Base-by-base conservation (phyloP, 2,888 invertebrate species). In the Mythimna loreyi region DNA sequence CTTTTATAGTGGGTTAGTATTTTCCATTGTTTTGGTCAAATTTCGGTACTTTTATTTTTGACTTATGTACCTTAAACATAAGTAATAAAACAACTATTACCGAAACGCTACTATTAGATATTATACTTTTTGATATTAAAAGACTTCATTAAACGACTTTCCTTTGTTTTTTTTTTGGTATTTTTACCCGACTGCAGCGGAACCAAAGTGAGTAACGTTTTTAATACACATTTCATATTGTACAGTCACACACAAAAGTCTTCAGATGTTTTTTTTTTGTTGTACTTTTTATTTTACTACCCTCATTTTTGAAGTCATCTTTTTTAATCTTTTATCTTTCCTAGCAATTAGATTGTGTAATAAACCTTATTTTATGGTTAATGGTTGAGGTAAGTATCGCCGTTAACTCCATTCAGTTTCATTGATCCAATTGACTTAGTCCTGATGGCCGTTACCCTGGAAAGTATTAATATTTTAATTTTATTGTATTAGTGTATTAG, bases 401-500 rank as follows among this genome's bases (percentile, higher is more conserved):
- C 86, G 83, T 85, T 72, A 79, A 70, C 81, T 89, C 86, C 89
- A 87, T 74, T 90, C 91, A 89, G 85, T 88, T 86, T 83, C 86
- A 74, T 73, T 78, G 86, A 90, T 85, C 89, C 89, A 90, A 87
- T 84, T 75, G 84, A 82, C 84, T 90, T 92, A 93, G 88, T 94
- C 94, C 92, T 94, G 94, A 92, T 93, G 94, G 91, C 89, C 90
- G 89, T 90, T 90, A 85, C 92, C 91, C 94, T 94, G 94, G 86
- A 94, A 94, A 91, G 85, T 89, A 90, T 92, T 91, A 84, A 90
- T 86, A 90, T 84, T 88, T 92, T 84, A 82, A 84, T 90, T 89
- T 89, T 65, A 66, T 21, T 72, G 71, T n/a, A n/a, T n/a, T n/a
- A n/a, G 69, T 75, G 67, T 62, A 58, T 61, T 68, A 73, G 67